Base-by-base conservation (phyloP, 2,797 vertebrate genomes). In the Cirrhinus molitorella region DNA sequence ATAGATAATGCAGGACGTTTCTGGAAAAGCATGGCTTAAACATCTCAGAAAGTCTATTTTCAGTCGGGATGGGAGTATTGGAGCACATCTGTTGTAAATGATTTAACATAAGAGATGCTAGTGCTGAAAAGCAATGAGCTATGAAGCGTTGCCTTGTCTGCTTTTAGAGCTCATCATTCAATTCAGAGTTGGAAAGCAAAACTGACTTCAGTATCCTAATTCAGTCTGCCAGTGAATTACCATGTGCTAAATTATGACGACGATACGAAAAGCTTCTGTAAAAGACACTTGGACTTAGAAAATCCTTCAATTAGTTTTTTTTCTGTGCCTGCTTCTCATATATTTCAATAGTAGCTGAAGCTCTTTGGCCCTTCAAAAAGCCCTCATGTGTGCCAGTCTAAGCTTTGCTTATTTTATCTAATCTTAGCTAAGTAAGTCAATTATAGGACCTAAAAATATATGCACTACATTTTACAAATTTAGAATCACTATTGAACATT, bases 1-100 rank as follows among this genome's bases (percentile, higher is more conserved):
- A n/a, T n/a, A n/a, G n/a, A n/a, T n/a, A n/a, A n/a, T n/a, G n/a
- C n/a, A n/a, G n/a, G n/a, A n/a, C n/a, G n/a, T n/a, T 63, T 74
- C 81, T 71, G 23, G 23, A 28, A 70, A 70, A 61, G 25, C 23
- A 28, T 61, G 25, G 25, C 59, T 61, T 61, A 16, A 28, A 28
- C 14, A 49, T 87, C 83, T 81, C 80, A 88, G 83, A 86, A 81
- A 82, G 88, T 80, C 80, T 83, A 65, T 84, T 89, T 84, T 79
- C 67, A 83, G 86, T 87, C 84, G 72, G 79, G 75, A 88, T 85
- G 84, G 83, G 25, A 87, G 68, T 78, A 78, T 79, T 51, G 82
- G 84, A 85, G 85, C 83, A 91, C 92, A 93, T 90, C 88, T 92
- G 91, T 88, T 92, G 83, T 83, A 72, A 85, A 92, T 93, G 89